A percentile compares a stretch with the other conserved stretches of the same genome.
Evolutionary conservation across 2,797 vertebrate genomes (phyloP).

Genomic region (Protonibea diacanthus): DNA sequence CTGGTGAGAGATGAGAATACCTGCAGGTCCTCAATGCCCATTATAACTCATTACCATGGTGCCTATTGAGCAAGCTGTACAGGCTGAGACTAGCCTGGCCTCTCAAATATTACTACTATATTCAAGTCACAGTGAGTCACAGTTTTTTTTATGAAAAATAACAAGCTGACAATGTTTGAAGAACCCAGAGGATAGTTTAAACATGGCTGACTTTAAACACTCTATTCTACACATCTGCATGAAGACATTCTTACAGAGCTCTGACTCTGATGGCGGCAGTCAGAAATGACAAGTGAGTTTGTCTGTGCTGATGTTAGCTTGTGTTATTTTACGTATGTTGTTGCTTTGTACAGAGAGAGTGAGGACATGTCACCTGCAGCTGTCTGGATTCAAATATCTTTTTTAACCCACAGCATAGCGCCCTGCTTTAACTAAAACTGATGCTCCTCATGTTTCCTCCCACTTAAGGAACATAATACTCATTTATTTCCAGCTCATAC

Average conservation of each 20-base stretch:
- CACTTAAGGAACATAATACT: background rate
- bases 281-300: background rate
- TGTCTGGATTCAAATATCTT: too few relatives aligned
- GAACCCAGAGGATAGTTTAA: background rate
- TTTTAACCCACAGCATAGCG: background rate
- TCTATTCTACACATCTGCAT: background rate
- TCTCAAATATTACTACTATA: background rate
- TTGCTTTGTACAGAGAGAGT: too few relatives aligned
- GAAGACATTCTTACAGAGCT: background rate
- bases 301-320: background rate
- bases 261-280: background rate
- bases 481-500: background rate
- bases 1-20: background rate
- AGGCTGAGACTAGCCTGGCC: background rate
- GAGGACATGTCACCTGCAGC: too few relatives aligned
- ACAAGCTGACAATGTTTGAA: background rate
- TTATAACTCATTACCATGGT: slow-evolving; percentile 1
- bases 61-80: slow-evolving; percentile 10
- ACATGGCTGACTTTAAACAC: background rate
- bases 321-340: too few relatives aligned
- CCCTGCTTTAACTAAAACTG: background rate
- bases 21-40: background rate
- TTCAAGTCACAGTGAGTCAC: background rate
- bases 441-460: background rate
- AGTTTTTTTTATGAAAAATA: background rate